These are phyloP conservation scores for Picathartes gymnocephalus DNA, from an alignment of 2,113 vertebrate species.

Conservation along the genomic window DNA sequence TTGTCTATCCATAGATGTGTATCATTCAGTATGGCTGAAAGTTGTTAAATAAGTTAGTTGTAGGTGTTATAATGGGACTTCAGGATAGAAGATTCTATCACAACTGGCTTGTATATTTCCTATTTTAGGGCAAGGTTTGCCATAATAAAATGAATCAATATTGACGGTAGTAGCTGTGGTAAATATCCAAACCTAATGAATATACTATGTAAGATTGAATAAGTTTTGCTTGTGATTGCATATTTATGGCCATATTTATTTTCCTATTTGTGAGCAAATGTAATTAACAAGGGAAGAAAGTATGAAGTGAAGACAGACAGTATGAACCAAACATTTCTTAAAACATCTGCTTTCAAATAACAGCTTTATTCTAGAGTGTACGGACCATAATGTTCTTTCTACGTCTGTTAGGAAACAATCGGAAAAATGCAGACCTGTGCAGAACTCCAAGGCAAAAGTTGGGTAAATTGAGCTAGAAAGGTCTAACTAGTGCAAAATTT, in stretches of 20 bases:
- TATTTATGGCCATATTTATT: background rate
- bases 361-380: background rate
- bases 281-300: background rate
- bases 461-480: background rate
- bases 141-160: background rate
- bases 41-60: background rate
- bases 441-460: background rate
- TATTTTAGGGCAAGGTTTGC: background rate
- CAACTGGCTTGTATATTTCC: background rate
- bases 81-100: background rate
- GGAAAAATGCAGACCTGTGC: background rate
- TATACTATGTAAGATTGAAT: background rate
- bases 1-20: background rate
- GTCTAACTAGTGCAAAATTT: background rate
- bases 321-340: background rate
- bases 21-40: background rate
- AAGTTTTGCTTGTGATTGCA: background rate
- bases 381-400: background rate
- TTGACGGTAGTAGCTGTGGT: background rate
- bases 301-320: background rate
- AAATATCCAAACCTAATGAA: background rate
- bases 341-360: background rate
- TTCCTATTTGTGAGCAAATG: background rate
- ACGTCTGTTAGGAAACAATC: background rate
- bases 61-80: background rate